Base-by-base conservation (phyloP, 2,888 invertebrate genomes). In the Drosophila buzzatii region DNA sequence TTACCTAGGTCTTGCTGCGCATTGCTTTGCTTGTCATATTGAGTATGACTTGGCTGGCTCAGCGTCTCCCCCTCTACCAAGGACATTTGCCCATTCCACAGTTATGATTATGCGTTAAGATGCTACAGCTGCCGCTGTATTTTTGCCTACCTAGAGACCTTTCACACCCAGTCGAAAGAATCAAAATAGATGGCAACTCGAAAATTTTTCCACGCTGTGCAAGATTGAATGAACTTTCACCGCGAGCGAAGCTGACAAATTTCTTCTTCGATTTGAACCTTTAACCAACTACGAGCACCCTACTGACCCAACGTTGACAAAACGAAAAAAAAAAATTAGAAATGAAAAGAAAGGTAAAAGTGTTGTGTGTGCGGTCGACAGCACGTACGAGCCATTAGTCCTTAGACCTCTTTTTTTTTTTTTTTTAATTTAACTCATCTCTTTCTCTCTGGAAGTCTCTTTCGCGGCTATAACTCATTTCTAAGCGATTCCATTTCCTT, bases 401-500 rank as follows among this genome's bases (percentile, higher is more conserved):
- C 71, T 49, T 33, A 37, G 58, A 52, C 45, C 52, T 49, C 62
- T 41, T 39, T 37, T 33, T 33, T 72, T 33, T 33, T 72, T 67
- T 23, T 44, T 57, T 33, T 23, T 0, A 23, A 47, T 35, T 18
- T 20, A 27, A n/a, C 23, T 35, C 33, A 23, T 35, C 33, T 8
- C 31, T 18, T 14, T 42, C 6, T 55, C 49, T 67, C 20, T 44
- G 23, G 52, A 20, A 35, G 52, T 20, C 52, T 52, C 64, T 59
- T 31, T 51, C 39, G 52, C 57, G 57, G 42, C 67, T 75, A 77
- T 89, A 89, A 89, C 89, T 85, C 85, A 85, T 85, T 83, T 83
- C 84, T 89, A 86, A 89, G 82, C 87, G 84, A 89, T 82, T 78
- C 53, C 78, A 85, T 80, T 90, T 85, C 79, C 81, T 82, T 77